These are phyloP conservation scores for Arremon aurantiirostris DNA, from an alignment of 2,797 vertebrate genomes.

Conservation along the genomic window DNA sequence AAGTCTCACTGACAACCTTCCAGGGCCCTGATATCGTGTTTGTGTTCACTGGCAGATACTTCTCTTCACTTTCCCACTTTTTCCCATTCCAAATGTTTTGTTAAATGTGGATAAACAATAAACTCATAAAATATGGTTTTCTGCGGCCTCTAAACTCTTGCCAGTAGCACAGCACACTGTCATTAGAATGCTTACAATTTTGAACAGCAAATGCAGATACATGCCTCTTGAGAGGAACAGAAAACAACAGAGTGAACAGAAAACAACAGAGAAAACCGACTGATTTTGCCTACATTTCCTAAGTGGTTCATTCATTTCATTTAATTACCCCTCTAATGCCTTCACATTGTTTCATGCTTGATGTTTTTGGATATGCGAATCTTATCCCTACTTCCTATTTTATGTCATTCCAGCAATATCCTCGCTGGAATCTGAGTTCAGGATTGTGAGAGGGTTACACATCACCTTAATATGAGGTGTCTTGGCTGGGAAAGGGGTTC, in stretches of 20 bases:
- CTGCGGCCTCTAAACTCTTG: neutral
- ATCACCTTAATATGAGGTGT: neutral
- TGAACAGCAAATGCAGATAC: neutral
- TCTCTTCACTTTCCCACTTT: neutral
- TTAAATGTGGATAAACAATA: neutral
- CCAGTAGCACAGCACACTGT: neutral
- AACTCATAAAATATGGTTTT: neutral
- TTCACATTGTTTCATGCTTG: neutral
- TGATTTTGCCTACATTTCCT: neutral
- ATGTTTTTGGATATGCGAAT: neutral
- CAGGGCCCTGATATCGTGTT: neutral
- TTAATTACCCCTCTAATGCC: neutral
- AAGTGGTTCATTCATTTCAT: neutral
- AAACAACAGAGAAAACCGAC: neutral
- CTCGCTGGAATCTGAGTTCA: neutral
- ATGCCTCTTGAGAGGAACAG: neutral
- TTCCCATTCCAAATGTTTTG: neutral
- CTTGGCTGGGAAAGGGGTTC: neutral
- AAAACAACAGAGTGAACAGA: neutral
- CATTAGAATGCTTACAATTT: neutral
- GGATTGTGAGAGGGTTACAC: neutral
- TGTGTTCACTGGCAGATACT: neutral
- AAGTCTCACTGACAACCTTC: neutral
- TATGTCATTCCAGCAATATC: neutral
- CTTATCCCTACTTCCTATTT: accelerated